These are phyloP conservation scores for Pseudomyrmex dendroicus DNA, from an alignment of 1,140 invertebrate species.

Conservation along the genomic window DNA sequence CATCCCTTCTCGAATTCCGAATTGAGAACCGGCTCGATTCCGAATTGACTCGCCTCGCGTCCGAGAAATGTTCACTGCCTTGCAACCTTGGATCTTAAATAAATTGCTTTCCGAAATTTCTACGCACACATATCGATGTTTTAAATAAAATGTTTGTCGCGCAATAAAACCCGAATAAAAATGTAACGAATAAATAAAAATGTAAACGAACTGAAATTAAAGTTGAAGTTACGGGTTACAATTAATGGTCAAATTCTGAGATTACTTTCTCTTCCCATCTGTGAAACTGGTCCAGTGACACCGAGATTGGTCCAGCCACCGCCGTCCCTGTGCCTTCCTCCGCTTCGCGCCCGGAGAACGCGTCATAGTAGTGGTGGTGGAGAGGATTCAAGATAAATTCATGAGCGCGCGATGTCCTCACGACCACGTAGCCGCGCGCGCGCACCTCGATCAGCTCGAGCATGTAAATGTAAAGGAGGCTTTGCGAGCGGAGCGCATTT, in stretches of 20 bases:
- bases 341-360: constrained; percentile 31
- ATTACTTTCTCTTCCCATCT: constrained; percentile 4
- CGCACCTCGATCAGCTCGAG: constrained; percentile 55
- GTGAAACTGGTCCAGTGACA: constrained; percentile 72
- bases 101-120: neutral
- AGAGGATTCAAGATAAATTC: constrained; percentile 76
- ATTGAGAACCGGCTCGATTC: constrained; percentile 14
- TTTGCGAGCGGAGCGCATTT: constrained; percentile 74
- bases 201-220: neutral
- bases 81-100: neutral
- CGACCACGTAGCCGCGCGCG: constrained; percentile 58
- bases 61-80: neutral
- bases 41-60: constrained; percentile 14
- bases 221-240: neutral
- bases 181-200: no score
- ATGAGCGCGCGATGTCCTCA: constrained; percentile 79
- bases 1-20: constrained; percentile 13
- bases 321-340: constrained; percentile 20
- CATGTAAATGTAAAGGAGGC: constrained; percentile 76
- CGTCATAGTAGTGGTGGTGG: constrained; percentile 22
- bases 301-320: constrained; percentile 60
- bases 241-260: constrained; percentile 31
- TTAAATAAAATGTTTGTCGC: no score
- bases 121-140: no score
- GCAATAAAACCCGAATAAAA: no score